Evolutionary conservation across 1,140 invertebrate species (phyloP).

Genomic region (Neodiprion virginianus): DNA sequence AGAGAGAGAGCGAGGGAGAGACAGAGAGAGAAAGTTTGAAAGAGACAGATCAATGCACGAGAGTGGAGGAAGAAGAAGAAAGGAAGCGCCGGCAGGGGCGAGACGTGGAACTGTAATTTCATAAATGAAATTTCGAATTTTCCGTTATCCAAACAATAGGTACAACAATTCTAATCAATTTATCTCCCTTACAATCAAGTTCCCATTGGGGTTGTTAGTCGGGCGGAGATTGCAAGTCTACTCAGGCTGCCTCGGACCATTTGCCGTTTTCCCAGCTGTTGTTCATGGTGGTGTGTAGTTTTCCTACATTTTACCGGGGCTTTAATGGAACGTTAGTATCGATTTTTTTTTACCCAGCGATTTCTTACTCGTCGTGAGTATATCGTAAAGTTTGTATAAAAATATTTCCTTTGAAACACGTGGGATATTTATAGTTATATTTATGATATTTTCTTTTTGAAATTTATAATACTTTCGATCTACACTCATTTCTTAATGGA

Average conservation of each 20-base stretch:
- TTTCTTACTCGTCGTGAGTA: background rate
- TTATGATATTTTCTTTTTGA: too few relatives aligned
- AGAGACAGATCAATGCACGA: background rate
- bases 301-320: background rate
- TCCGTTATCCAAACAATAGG: background rate
- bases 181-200: slow-evolving; percentile 4
- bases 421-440: too few relatives aligned
- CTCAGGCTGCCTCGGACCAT: background rate
- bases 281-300: background rate
- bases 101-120: background rate
- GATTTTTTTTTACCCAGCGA: background rate
- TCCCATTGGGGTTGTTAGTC: slow-evolving; percentile 3
- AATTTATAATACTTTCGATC: too few relatives aligned
- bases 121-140: slow-evolving; percentile 1
- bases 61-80: background rate
- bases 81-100: background rate
- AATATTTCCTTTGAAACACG: too few relatives aligned
- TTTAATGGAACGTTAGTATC: background rate
- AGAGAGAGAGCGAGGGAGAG: background rate
- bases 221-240: background rate
- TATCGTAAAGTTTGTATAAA: background rate
- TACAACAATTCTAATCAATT: background rate
- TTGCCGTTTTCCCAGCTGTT: background rate
- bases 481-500: too few relatives aligned
- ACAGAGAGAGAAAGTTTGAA: background rate